phyloP scores from a whole-genome alignment of 2,797 vertebrate genomes.

The Aldrovandia affinis region DNA sequence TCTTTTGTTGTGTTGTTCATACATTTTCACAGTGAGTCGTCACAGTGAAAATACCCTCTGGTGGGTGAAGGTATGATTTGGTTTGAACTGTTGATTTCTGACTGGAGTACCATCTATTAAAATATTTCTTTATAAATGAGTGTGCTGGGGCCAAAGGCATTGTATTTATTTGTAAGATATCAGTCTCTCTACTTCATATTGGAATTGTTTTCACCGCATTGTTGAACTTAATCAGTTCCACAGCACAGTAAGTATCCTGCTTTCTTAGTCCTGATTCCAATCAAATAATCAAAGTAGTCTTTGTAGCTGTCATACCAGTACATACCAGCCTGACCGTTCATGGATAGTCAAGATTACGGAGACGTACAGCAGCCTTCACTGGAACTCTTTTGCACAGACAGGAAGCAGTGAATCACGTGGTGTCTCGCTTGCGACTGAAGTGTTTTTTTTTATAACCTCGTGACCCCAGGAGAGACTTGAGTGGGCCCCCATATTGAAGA shows the following conservation, averaged over 20 bases:
- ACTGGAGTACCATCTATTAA: neutral
- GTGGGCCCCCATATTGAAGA: no score
- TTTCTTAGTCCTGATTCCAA: no score
- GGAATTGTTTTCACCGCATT: neutral
- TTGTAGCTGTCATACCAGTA: no score
- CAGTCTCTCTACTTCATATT: neutral
- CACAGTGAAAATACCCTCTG: neutral
- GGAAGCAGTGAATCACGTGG: neutral
- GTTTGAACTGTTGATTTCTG: neutral
- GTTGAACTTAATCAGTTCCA: neutral
- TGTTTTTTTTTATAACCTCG: neutral
- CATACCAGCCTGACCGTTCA: neutral
- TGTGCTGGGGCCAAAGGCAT: neutral
- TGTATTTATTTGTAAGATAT: neutral
- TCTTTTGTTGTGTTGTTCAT: neutral
- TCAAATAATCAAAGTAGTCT: no score
- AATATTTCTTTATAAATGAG: neutral
- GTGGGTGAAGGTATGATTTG: neutral
- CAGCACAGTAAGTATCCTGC: no score
- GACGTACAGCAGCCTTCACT: neutral
- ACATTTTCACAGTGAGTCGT: neutral
- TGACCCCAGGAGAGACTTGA: no score
- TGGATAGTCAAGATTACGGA: neutral
- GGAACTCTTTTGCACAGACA: neutral
- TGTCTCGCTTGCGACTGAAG: neutral